A percentile compares a stretch with the other conserved stretches of the same genome.
These are phyloP conservation scores for Microtus ochrogaster DNA, from an alignment of 2,113 vertebrate species.

Conservation along the genomic window DNA sequence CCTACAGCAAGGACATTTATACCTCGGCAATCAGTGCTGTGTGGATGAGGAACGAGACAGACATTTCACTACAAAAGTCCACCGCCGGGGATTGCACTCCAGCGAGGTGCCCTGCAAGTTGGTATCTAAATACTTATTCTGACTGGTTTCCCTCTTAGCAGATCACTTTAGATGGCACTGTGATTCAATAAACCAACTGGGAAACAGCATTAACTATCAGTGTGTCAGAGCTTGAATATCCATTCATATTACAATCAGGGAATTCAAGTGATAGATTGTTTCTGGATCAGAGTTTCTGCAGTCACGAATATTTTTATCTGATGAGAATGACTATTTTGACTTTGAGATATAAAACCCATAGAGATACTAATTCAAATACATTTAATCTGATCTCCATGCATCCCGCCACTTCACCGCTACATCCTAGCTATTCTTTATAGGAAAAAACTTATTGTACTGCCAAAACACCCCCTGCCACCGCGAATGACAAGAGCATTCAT, in stretches of 20 bases:
- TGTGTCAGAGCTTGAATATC: slow-evolving; percentile 81
- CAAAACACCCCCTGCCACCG: slow-evolving; percentile 80
- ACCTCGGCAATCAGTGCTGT: background rate
- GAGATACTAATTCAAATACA: slow-evolving; percentile 84
- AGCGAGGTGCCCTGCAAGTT: background rate
- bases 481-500: slow-evolving; percentile 72
- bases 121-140: slow-evolving; percentile 73
- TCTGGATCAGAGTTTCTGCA: slow-evolving; percentile 83
- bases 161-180: slow-evolving; percentile 75
- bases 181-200: slow-evolving; percentile 82
- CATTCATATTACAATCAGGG: slow-evolving; percentile 83
- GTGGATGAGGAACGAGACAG: background rate
- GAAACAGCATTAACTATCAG: slow-evolving; percentile 79
- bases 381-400: slow-evolving; percentile 84
- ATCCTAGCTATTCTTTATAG: slow-evolving; percentile 77
- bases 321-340: slow-evolving; percentile 84
- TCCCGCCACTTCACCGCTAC: slow-evolving; percentile 78
- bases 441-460: slow-evolving; percentile 80
- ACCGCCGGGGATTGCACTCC: background rate
- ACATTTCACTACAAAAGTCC: slow-evolving; percentile 41
- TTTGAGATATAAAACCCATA: slow-evolving; percentile 83
- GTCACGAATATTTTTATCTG: slow-evolving; percentile 86
- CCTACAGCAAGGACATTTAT: background rate
- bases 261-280: slow-evolving; percentile 85
- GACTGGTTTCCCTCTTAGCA: slow-evolving; percentile 79